A percentile compares a stretch with the other conserved stretches of the same genome.
Conservation (phyloP, 2,888 invertebrate genomes). For the Leptopilina syphax region DNA sequence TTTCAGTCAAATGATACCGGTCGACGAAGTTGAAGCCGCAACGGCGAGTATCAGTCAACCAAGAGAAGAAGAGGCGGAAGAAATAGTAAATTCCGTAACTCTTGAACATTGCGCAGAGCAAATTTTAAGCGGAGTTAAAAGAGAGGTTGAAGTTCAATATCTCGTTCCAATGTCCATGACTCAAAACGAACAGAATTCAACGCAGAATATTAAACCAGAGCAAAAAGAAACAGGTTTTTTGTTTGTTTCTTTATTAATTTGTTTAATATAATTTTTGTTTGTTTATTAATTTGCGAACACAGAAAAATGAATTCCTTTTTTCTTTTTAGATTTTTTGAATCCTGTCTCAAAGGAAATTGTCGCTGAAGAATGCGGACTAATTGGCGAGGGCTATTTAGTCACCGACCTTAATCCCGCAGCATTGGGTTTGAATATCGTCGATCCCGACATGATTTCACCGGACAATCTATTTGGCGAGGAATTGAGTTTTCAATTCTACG, state of each 20-base stretch:
- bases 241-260: neutral
- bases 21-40: slow-evolving; percentile 79
- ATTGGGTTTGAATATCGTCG: slow-evolving; percentile 78
- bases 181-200: slow-evolving; percentile 44
- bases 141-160: slow-evolving; percentile 81
- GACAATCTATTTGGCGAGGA: slow-evolving; percentile 79
- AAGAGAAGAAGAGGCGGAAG: slow-evolving; percentile 60
- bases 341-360: slow-evolving; percentile 88
- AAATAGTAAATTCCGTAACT: slow-evolving; percentile 69
- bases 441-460: slow-evolving; percentile 78
- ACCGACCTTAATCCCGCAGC: slow-evolving; percentile 79
- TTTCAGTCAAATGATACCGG: slow-evolving; percentile 62
- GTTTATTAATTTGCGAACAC: too few species aligned
- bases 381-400: slow-evolving; percentile 79
- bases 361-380: slow-evolving; percentile 86
- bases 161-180: slow-evolving; percentile 74
- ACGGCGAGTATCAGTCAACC: slow-evolving; percentile 78
- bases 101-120: slow-evolving; percentile 80
- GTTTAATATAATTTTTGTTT: too few species aligned
- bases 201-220: slow-evolving; percentile 57
- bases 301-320: too few species aligned
- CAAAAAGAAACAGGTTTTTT: slow-evolving; percentile 71
- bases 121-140: slow-evolving; percentile 80
- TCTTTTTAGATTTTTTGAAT: slow-evolving; percentile 78
- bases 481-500: slow-evolving; percentile 79